These are phyloP conservation scores for Paratrypauchen microcephalus DNA, from an alignment of 2,797 vertebrate species.

Conservation along the genomic window DNA sequence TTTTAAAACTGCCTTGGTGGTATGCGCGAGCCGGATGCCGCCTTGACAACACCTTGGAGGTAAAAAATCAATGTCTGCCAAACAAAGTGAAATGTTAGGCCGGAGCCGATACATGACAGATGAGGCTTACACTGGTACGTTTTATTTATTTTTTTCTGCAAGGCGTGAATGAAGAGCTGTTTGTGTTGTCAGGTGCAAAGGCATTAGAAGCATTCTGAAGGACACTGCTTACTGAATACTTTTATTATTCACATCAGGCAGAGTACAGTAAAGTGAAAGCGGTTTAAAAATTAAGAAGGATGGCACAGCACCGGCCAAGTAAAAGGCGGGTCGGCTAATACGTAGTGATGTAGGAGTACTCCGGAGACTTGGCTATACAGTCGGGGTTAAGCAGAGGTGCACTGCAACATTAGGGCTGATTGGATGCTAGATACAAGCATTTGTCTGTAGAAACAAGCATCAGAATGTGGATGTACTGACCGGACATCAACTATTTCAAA, in stretches of 20 bases:
- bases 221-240: slow-evolving; percentile 57
- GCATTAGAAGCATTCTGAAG: slow-evolving; percentile 65
- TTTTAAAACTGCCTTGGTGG: slow-evolving; percentile 56
- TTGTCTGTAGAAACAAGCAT: neutral
- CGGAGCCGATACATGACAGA: slow-evolving; percentile 72
- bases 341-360: slow-evolving; percentile 50
- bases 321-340: slow-evolving; percentile 58
- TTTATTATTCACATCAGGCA: slow-evolving; percentile 58
- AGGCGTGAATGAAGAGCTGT: slow-evolving; percentile 67
- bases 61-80: slow-evolving; percentile 78
- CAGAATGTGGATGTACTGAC: neutral
- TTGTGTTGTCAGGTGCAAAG: slow-evolving; percentile 64
- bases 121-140: slow-evolving; percentile 69
- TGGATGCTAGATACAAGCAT: slow-evolving; percentile 32
- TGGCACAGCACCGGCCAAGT: slow-evolving; percentile 49
- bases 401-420: slow-evolving; percentile 45
- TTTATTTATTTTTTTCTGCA: slow-evolving; percentile 19
- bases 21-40: slow-evolving; percentile 66
- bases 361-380: slow-evolving; percentile 31
- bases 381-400: slow-evolving; percentile 28
- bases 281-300: slow-evolving; percentile 42
- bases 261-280: slow-evolving; percentile 26
- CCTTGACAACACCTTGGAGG: slow-evolving; percentile 75
- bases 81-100: slow-evolving; percentile 77
- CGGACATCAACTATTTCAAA: too few species aligned